Conservation (phyloP, 2,888 invertebrate genomes). For the Sinopyrophorus schimmeli region DNA sequence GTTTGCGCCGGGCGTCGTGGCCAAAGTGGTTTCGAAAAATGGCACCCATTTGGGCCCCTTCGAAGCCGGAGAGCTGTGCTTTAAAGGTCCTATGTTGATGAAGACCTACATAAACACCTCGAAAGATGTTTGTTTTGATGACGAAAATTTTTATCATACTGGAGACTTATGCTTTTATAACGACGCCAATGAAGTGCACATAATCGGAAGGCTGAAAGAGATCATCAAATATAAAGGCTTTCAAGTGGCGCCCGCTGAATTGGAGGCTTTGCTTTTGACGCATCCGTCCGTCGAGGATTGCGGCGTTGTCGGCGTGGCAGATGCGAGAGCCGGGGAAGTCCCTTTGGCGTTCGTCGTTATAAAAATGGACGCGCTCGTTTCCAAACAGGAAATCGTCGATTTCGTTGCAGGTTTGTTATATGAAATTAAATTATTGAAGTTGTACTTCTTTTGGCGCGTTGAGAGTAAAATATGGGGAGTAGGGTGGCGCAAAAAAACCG, state of each 20-base stretch:
- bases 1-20: conserved; percentile 62
- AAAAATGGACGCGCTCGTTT: conserved; percentile 57
- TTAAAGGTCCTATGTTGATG: conserved; percentile 66
- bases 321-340: conserved; percentile 72
- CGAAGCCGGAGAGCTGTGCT: conserved; percentile 77
- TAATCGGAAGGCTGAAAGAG: conserved; percentile 83
- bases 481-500: too few species aligned
- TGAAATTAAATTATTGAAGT: too few species aligned
- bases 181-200: conserved; percentile 71
- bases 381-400: conserved; percentile 44
- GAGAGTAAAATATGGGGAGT: too few species aligned
- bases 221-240: conserved; percentile 86
- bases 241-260: conserved; percentile 82
- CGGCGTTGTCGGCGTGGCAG: conserved; percentile 75
- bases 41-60: conserved; percentile 62
- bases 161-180: conserved; percentile 84
- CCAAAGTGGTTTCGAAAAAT: conserved; percentile 64
- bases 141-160: conserved; percentile 73
- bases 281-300: conserved; percentile 72
- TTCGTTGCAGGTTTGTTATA: conserved; percentile 55
- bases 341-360: conserved; percentile 74
- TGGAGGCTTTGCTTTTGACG: conserved; percentile 74
- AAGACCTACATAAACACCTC: conserved; percentile 75
- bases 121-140: conserved; percentile 67
- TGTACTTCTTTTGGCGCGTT: too few species aligned